These are phyloP conservation scores for Turdus rufiventris DNA, from an alignment of 2,113 vertebrate species.

Conservation along the genomic window DNA sequence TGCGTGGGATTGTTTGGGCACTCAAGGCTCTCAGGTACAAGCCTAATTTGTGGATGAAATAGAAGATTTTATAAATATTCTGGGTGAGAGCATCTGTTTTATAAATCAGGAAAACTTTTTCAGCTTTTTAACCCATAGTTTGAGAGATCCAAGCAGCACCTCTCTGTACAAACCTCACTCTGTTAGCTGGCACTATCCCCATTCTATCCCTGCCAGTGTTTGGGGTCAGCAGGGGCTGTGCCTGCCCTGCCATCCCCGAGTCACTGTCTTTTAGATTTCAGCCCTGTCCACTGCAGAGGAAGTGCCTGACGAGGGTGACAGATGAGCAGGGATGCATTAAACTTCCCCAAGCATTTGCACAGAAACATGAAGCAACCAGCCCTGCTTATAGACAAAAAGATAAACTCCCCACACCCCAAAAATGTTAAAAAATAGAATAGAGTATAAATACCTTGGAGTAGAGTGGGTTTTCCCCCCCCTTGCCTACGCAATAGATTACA, in stretches of 20 bases:
- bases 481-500: slow-evolving; percentile 71
- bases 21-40: background rate
- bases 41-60: background rate
- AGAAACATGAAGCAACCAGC: background rate
- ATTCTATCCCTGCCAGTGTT: accelerated
- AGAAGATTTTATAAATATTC: background rate
- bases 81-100: background rate
- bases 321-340: background rate
- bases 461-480: background rate
- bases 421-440: slow-evolving; percentile 2
- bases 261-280: background rate
- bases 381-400: background rate
- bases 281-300: background rate
- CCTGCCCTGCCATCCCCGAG: accelerated
- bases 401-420: background rate
- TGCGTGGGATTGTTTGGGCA: background rate
- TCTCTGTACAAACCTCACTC: background rate
- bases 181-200: background rate
- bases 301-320: background rate
- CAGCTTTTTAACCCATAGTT: background rate
- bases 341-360: background rate
- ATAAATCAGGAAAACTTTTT: background rate
- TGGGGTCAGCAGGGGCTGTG: background rate
- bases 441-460: slow-evolving; percentile 33
- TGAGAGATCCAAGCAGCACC: background rate